Conservation (phyloP, 2,797 vertebrate genomes). For the Lutjanus argentimaculatus region DNA sequence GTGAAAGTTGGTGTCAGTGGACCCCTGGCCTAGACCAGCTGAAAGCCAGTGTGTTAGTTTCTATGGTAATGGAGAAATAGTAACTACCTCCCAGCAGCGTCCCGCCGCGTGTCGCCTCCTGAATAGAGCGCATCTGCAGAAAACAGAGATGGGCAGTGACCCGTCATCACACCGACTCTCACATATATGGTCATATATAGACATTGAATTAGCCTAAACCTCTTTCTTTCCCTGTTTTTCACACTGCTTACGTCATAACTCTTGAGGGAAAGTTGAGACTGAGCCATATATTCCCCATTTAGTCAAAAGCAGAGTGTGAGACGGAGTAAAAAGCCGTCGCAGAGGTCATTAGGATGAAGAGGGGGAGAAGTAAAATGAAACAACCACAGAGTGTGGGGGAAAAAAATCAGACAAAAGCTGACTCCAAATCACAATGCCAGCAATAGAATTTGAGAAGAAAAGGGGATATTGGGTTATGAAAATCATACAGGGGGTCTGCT, state of each 20-base stretch:
- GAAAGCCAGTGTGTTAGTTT: constrained; percentile 97
- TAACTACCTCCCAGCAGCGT: constrained; percentile 94
- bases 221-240: constrained; percentile 80
- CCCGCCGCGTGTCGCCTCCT: constrained; percentile 98
- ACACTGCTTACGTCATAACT: constrained; percentile 95
- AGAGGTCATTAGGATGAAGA: constrained; percentile 71
- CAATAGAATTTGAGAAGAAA: constrained; percentile 93
- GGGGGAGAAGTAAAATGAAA: constrained; percentile 53
- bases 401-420: constrained; percentile 86
- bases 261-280: constrained; percentile 90
- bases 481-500: constrained; percentile 75
- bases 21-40: constrained; percentile 91
- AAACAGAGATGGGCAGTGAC: constrained; percentile 99
- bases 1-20: constrained; percentile 91
- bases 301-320: constrained; percentile 80
- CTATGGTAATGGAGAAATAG: constrained; percentile 97
- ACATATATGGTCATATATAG: constrained; percentile 75
- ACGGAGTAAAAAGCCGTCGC: constrained; percentile 84
- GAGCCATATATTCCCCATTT: constrained; percentile 86
- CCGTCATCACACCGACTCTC: constrained; percentile 89
- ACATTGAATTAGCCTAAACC: constrained; percentile 87
- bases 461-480: constrained; percentile 89
- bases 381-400: constrained; percentile 84
- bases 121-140: constrained; percentile 99
- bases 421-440: constrained; percentile 91